These are phyloP conservation scores for Craseonycteris thonglongyai DNA, from an alignment of 2,113 vertebrate species.

Conservation along the genomic window DNA sequence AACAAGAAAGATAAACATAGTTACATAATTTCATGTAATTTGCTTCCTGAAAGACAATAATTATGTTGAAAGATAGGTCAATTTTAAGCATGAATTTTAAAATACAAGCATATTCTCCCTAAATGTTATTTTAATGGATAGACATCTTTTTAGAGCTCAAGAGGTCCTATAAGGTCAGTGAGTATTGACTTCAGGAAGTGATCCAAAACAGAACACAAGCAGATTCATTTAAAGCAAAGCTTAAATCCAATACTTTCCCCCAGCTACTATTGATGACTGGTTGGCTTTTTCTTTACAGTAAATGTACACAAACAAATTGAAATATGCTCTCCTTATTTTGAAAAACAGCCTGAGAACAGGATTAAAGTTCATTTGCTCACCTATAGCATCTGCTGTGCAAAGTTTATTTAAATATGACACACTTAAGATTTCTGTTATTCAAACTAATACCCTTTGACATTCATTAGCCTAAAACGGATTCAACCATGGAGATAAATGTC, in stretches of 20 bases:
- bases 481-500: not conserved
- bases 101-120: not conserved
- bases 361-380: slow-evolving; percentile 27
- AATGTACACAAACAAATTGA: slow-evolving; percentile 33
- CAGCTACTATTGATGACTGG: not conserved
- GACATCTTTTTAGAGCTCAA: slow-evolving; percentile 24
- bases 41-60: slow-evolving; percentile 16
- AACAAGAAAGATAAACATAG: not conserved
- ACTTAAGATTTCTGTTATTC: slow-evolving; percentile 1
- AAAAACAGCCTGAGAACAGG: slow-evolving; percentile 33
- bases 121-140: not conserved
- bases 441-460: slow-evolving; percentile 21
- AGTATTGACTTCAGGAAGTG: slow-evolving; percentile 55
- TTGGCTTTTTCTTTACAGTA: slow-evolving; percentile 20
- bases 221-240: slow-evolving; percentile 48
- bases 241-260: slow-evolving; percentile 13
- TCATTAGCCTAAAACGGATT: not conserved
- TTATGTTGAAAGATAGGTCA: slow-evolving; percentile 17
- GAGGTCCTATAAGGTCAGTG: slow-evolving; percentile 37
- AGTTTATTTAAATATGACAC: slow-evolving; percentile 10
- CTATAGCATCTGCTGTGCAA: not conserved
- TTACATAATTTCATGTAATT: not conserved
- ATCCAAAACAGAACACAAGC: slow-evolving; percentile 40
- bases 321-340: slow-evolving; percentile 26
- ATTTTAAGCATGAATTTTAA: slow-evolving; percentile 29